A percentile compares a stretch with the other conserved stretches of the same genome.
Conservation (phyloP, 1,140 invertebrate genomes). For the Eueides isabella region DNA sequence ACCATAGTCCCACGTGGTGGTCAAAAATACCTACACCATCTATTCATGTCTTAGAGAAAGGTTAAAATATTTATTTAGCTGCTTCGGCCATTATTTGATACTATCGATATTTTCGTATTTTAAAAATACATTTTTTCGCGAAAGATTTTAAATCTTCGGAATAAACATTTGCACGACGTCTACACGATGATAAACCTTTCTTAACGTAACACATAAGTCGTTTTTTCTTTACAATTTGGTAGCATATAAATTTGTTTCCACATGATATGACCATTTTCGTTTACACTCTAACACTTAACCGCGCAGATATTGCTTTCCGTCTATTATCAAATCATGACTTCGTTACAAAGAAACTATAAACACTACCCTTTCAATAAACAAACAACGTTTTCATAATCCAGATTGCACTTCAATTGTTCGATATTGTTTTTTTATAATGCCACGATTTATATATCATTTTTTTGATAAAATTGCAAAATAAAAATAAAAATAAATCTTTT, state of each 20-base stretch:
- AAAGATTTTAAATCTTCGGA: constrained; percentile 78
- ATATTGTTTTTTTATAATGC: constrained; percentile 38
- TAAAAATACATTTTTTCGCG: constrained; percentile 70
- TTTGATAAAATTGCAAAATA: constrained; percentile 22
- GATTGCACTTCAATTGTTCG: constrained; percentile 56
- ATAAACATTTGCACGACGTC: constrained; percentile 67
- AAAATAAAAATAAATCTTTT: constrained; percentile 53
- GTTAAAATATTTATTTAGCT: constrained; percentile 40
- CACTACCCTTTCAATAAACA: constrained; percentile 41
- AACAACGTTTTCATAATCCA: constrained; percentile 48
- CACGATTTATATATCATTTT: constrained; percentile 41
- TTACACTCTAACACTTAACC: constrained; percentile 58
- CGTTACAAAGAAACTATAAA: constrained; percentile 52
- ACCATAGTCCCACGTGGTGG: constrained; percentile 50
- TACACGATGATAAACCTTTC: constrained; percentile 66
- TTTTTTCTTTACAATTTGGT: constrained; percentile 65
- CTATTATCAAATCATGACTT: constrained; percentile 48
- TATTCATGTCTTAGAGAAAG: constrained; percentile 43
- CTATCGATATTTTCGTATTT: constrained; percentile 62
- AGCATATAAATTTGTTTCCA: constrained; percentile 69
- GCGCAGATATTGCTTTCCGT: constrained; percentile 69
- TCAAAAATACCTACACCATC: constrained; percentile 46
- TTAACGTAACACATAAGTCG: constrained; percentile 62
- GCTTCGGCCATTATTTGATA: constrained; percentile 28
- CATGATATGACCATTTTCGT: constrained; percentile 77